phyloP scores from a whole-genome alignment of 2,888 invertebrate species.

The Pammene aurita region DNA sequence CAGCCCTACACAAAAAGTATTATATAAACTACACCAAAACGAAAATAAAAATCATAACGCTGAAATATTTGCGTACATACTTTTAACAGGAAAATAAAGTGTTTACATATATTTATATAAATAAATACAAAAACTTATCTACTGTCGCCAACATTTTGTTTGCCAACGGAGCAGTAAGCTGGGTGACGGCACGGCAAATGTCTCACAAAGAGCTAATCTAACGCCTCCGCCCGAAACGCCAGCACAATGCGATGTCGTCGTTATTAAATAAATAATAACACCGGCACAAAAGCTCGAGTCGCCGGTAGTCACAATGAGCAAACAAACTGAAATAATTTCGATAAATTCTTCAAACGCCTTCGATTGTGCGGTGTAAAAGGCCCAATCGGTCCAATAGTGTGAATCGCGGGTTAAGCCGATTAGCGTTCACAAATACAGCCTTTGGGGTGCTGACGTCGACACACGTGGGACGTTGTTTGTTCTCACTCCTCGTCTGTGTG shows the following conservation, averaged over 20 bases:
- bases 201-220: constrained; percentile 52
- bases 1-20: too few relatives aligned
- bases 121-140: constrained; percentile 6
- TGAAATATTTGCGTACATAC: too few relatives aligned
- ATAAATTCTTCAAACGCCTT: constrained; percentile 79
- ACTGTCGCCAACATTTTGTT: constrained; percentile 29
- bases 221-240: constrained; percentile 63
- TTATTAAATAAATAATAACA: constrained; percentile 82
- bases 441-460: constrained; percentile 58
- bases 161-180: constrained; percentile 40
- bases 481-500: constrained; percentile 41
- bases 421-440: constrained; percentile 73
- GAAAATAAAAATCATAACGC: too few relatives aligned
- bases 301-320: constrained; percentile 76
- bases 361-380: constrained; percentile 65
- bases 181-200: constrained; percentile 46
- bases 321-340: constrained; percentile 81
- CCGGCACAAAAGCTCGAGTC: constrained; percentile 63
- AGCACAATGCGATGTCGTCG: constrained; percentile 70
- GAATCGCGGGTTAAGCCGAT: constrained; percentile 75
- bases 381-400: constrained; percentile 62
- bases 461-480: constrained; percentile 68
- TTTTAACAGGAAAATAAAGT: constrained; percentile 12
- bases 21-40: too few relatives aligned
- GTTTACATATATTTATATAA: constrained; percentile 12